Percentiles rank a stretch among this genome's conserved stretches.
These are phyloP conservation scores for Diplolepis rosae DNA, from an alignment of 2,888 invertebrate species.

Conservation along the genomic window DNA sequence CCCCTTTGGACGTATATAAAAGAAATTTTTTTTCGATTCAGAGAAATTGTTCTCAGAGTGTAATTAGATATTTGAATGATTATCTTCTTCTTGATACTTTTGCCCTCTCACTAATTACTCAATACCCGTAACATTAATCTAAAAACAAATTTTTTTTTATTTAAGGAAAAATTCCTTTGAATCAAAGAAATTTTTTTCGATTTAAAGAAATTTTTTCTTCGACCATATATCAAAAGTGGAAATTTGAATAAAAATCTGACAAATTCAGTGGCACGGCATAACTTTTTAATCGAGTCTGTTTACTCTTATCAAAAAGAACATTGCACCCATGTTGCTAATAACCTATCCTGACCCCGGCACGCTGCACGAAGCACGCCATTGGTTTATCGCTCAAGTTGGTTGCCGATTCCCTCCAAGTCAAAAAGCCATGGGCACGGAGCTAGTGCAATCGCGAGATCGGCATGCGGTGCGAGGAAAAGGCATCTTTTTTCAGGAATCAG, in stretches of 20 bases:
- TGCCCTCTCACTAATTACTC: too few relatives aligned
- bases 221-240: too few relatives aligned
- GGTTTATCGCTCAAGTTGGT: conserved; percentile 29
- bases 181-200: too few relatives aligned
- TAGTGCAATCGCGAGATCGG: conserved; percentile 27
- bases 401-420: conserved; percentile 18
- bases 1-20: too few relatives aligned
- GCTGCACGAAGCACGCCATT: conserved; percentile 28
- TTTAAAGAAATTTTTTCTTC: too few relatives aligned
- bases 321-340: conserved; percentile 28
- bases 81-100: too few relatives aligned
- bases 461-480: conserved; percentile 26
- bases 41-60: too few relatives aligned
- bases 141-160: too few relatives aligned
- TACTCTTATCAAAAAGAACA: conserved; percentile 24
- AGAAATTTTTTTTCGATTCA: too few relatives aligned
- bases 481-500: conserved; percentile 28
- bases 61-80: too few relatives aligned
- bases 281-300: conserved; percentile 9
- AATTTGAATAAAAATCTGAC: neutral
- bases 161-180: too few relatives aligned
- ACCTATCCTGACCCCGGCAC: conserved; percentile 29
- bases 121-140: too few relatives aligned
- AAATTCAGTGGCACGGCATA: neutral
- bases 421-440: conserved; percentile 22